Base-by-base conservation (phyloP, 2,113 vertebrate genomes). In the Burhinus bistriatus region DNA sequence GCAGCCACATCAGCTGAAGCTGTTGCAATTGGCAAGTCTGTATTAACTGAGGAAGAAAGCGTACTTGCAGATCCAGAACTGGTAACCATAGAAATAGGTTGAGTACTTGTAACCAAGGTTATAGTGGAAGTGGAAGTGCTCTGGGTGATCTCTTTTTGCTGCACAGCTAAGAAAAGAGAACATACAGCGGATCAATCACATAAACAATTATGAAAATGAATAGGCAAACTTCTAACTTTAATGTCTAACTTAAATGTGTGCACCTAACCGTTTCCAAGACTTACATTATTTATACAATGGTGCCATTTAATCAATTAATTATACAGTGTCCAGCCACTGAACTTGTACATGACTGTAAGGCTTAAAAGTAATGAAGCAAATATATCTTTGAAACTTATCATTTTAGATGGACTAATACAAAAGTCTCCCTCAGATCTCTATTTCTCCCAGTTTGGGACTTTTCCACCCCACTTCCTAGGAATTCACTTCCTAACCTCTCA, bases 1-100 rank as follows among this genome's bases (percentile, higher is more conserved):
- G 99, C 99, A 81, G 99, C 99, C 32, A 99, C 99, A 38, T 99
- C 99, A 7, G 99, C 99, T 5, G 99, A 99, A 57, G 98, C 99
- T 4, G 99, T 99, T 68, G 99, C 99, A 69, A 99, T 99, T 93
- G 98, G 99, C 89, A 99, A 86, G 91, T 99, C 99, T 15, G 99
- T 97, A 55, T 38, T 98, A 87, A 99, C 92, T 0, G 99, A 98
- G 36, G 99, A 98, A 1, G 99, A 98, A 15, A 99, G 97, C 12
- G 98, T 98, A 90, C 98, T 98, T 21, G 97, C 97, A 73, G 98
- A 97, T 89, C 98, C 98, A 7, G 99, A 98, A 57, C 98, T 98
- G 87, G 98, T 98, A 75, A 98, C 97, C 96, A 98, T 97, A 44
- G 99, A 98, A 19, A 98, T 98, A 14, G 99, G 98, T 22, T 99